Evolutionary conservation across 2,797 vertebrate genomes (phyloP), one percentile per base, ranked within the genome.

Genomic region (Melanotaenia boesemani): DNA sequence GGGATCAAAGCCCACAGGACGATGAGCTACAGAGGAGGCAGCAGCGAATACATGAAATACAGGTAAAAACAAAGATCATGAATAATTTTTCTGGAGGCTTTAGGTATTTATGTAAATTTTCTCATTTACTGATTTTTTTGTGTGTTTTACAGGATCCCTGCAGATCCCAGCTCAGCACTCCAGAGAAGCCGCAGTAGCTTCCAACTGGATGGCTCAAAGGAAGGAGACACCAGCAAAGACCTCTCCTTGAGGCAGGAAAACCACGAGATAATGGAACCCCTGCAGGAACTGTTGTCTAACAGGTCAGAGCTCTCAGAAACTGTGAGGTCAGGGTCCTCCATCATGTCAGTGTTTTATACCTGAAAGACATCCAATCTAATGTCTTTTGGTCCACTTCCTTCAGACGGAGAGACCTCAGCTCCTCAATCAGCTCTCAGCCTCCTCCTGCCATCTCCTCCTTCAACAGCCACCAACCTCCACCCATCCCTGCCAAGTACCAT

Each of bases 381-480:
- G 96, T 98, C 16, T 90, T 99, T 44, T 91, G 94, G 2, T 98
- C 97, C 82, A 97, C 96, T 10, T 99, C 97, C 22, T 97, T 97
- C 83, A 93, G 93, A n/a, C 94, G 95, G 66, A 93, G 90, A 54
- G 95, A 97, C 76, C 91, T 96, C 13, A 92, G 83, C 24, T 76
- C 82, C 9, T 83, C 84, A 0, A 8, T 88, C 52, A 94, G 91
- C 46, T 84, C 94, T 2, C 67, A 80, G 0, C 62, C 34, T 56
- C 59, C 83, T 56, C 66, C 70, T n/a, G 22, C 72, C 6, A 5
- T 48, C 18, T 52, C 60, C 58, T 66, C 70, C 30, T 65, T 76
- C 67, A 57, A 20, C 67, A 67, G 63, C 55, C 74, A 71, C 16
- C 89, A 83, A 48, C 72, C 76, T 61, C 70, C 67, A 2, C 82